Conservation (phyloP, 2,797 vertebrate genomes). For the Acanthurus tractus region DNA sequence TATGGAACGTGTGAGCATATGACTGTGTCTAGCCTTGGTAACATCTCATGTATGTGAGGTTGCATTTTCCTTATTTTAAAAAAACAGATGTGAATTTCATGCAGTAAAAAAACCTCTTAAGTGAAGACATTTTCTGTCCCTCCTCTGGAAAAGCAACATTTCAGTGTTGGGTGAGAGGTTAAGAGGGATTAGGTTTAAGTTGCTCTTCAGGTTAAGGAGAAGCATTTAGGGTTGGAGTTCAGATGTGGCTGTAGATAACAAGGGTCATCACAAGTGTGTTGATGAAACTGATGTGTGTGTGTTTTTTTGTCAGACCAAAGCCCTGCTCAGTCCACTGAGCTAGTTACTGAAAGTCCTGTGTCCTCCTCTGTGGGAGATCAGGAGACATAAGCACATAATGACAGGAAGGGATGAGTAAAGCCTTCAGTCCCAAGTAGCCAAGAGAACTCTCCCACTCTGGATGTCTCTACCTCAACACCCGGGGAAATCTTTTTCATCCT, state of each 20-base stretch:
- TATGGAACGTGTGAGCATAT: constrained; percentile 1
- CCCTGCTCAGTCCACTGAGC: constrained; percentile 32
- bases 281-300: constrained; percentile 1
- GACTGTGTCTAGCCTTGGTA: constrained; percentile 8
- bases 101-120: constrained; percentile 1
- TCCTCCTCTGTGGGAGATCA: constrained; percentile 43
- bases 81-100: constrained; percentile 23
- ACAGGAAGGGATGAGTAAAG: constrained; percentile 66
- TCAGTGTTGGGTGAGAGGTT: constrained; percentile 32
- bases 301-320: constrained; percentile 28
- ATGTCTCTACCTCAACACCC: constrained; percentile 25
- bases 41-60: constrained; percentile 11
- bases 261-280: not conserved
- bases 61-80: constrained; percentile 6
- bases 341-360: constrained; percentile 35
- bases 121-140: not conserved
- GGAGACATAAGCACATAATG: constrained; percentile 68
- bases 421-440: constrained; percentile 32
- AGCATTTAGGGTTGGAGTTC: constrained; percentile 15
- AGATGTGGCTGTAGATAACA: constrained; percentile 13
- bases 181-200: constrained; percentile 31
- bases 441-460: constrained; percentile 31
- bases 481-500: constrained; percentile 22
- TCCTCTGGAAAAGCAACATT: not conserved
- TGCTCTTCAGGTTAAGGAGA: constrained; percentile 37